These are phyloP conservation scores for Squalus acanthias DNA, from an alignment of 2,797 vertebrate genomes.

Conservation along the genomic window DNA sequence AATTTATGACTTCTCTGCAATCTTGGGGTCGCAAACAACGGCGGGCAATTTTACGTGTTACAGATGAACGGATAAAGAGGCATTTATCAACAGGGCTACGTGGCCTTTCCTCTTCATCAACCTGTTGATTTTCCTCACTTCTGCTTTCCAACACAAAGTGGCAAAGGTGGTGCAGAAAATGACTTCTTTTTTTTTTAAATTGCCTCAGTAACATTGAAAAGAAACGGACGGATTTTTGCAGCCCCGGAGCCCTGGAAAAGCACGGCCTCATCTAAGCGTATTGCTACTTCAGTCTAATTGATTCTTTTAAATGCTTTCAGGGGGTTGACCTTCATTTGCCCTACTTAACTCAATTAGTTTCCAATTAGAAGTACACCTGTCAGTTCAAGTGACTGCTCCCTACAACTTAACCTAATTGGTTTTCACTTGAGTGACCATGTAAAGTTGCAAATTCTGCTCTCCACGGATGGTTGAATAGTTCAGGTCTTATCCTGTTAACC, in stretches of 20 bases:
- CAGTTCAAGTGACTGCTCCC: neutral
- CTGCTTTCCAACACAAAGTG: neutral
- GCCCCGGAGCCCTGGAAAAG: neutral
- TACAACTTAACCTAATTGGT: constrained; percentile 16
- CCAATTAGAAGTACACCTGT: neutral
- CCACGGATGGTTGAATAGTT: neutral
- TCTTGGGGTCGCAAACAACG: neutral
- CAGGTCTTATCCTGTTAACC: neutral
- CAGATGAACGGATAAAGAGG: neutral
- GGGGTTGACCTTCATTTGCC: neutral
- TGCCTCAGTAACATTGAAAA: neutral
- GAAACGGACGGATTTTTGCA: neutral
- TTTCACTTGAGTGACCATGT: neutral
- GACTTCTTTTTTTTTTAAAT: neutral
- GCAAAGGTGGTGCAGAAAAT: neutral
- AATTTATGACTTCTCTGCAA: neutral
- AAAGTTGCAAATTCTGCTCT: neutral
- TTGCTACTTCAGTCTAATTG: constrained; percentile 10
- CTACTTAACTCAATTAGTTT: constrained; percentile 13
- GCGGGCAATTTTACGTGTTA: too few relatives aligned
- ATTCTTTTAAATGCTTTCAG: constrained; percentile 5
- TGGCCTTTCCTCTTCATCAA: neutral
- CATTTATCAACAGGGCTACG: neutral
- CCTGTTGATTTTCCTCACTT: neutral
- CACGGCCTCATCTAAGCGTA: neutral